Conservation (phyloP, 2,888 invertebrate genomes). For the Aphrophora alni region DNA sequence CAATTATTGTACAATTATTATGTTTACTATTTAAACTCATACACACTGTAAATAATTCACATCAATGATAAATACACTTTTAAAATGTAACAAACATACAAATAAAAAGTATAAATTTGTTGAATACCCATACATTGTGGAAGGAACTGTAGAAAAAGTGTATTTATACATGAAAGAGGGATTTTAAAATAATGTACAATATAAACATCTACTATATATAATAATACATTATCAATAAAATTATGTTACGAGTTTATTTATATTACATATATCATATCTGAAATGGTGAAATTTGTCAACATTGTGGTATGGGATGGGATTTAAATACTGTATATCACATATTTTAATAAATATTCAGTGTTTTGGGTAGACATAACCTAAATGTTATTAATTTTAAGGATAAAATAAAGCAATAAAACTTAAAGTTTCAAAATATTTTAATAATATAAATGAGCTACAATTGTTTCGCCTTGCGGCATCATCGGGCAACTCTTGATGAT, state of each 20-base stretch:
- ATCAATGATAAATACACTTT: conserved; percentile 19
- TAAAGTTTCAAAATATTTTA: no score
- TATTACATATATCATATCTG: background rate
- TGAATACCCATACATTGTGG: background rate
- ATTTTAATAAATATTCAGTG: no score
- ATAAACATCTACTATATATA: background rate
- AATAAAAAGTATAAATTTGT: background rate
- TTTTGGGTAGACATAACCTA: no score
- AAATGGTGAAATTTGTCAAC: no score
- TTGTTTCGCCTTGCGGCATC: no score
- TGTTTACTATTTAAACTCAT: conserved; percentile 30
- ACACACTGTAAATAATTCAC: conserved; percentile 30
- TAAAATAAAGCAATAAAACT: no score
- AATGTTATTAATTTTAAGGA: no score
- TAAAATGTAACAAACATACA: background rate
- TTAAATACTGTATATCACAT: no score
- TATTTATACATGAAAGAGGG: background rate
- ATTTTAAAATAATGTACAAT: background rate
- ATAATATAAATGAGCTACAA: no score
- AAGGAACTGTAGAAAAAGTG: background rate
- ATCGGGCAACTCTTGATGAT: no score
- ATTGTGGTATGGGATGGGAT: no score
- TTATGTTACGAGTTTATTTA: background rate
- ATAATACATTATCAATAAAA: background rate
- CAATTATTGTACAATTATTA: background rate